phyloP scores from a whole-genome alignment of 2,888 invertebrate species.

The Troides oblongomaculatus region DNA sequence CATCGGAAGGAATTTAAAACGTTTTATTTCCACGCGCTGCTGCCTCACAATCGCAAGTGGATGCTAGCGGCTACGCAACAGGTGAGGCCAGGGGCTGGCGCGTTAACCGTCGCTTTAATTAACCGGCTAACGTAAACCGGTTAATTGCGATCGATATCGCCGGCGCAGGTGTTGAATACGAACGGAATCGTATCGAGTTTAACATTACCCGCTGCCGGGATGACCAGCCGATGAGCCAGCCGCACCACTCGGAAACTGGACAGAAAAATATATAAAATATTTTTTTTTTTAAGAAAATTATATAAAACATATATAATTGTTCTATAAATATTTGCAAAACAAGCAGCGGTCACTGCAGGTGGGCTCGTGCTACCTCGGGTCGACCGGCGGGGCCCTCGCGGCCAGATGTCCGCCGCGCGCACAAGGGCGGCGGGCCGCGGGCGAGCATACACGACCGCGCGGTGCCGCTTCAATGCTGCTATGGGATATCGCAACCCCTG shows the following conservation, averaged over 20 bases:
- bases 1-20: no score
- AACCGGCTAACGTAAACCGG: constrained; percentile 20
- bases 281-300: no score
- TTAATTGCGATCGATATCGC: constrained; percentile 44
- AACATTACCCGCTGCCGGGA: constrained; percentile 10
- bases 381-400: constrained; percentile 21
- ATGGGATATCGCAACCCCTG: constrained; percentile 77
- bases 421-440: constrained; percentile 21
- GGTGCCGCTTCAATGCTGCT: constrained; percentile 67
- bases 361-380: no score
- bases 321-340: no score
- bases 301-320: no score
- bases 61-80: neutral
- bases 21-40: no score
- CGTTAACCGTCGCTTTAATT: constrained; percentile 36
- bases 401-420: constrained; percentile 38
- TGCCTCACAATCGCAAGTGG: neutral
- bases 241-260: no score
- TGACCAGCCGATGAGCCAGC: neutral
- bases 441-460: constrained; percentile 48
- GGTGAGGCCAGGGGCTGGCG: neutral
- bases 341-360: no score
- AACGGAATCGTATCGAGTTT: constrained; percentile 12
- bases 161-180: constrained; percentile 32
- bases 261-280: no score